Evolutionary conservation across 2,797 vertebrate species (phyloP).

Genomic region (Hydrolagus colliei): DNA sequence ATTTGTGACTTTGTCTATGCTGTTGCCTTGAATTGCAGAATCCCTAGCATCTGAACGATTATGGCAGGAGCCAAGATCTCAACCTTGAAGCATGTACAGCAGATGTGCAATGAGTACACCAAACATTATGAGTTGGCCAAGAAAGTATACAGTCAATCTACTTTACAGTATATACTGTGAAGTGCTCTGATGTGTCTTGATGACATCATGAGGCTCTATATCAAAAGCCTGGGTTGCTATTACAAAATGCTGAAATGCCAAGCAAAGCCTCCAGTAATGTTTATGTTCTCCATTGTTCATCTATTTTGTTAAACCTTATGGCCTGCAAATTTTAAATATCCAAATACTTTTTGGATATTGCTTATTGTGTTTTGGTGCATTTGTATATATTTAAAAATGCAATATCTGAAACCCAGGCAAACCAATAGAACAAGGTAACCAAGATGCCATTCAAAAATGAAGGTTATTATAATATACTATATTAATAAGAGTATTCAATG

Average conservation of each 20-base stretch:
- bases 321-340: not conserved
- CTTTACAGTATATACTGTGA: too few species aligned
- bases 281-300: not conserved
- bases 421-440: not conserved
- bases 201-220: too few species aligned
- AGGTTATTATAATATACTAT: too few species aligned
- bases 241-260: not conserved
- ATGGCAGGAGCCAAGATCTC: not conserved
- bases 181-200: too few species aligned
- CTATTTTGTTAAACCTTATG: not conserved
- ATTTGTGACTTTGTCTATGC: not conserved
- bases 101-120: not conserved
- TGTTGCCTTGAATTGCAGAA: not conserved
- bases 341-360: not conserved
- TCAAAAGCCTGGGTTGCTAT: too few species aligned
- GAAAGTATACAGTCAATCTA: not conserved
- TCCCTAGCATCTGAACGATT: not conserved
- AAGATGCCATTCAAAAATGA: not conserved
- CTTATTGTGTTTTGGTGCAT: not conserved
- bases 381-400: not conserved
- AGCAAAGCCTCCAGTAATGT: not conserved
- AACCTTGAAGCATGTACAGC: not conserved
- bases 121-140: not conserved
- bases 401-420: not conserved
- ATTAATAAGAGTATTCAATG: not conserved